Conservation (phyloP, 2,888 invertebrate species). For the Sympetrum striolatum region DNA sequence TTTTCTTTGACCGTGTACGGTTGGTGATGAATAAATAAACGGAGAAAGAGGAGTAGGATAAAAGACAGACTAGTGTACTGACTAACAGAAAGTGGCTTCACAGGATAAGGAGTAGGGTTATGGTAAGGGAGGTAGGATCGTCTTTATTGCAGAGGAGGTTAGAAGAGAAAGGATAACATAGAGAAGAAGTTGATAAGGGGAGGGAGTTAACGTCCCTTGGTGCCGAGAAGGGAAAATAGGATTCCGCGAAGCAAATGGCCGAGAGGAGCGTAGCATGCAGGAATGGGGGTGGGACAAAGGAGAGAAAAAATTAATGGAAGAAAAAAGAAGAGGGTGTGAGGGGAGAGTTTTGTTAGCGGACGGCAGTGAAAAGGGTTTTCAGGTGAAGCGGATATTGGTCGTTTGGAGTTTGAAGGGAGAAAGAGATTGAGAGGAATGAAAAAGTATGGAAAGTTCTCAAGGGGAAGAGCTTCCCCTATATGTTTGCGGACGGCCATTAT, state of each 20-base stretch:
- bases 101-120: too few relatives aligned
- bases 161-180: slow-evolving; percentile 45
- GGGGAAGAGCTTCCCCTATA: background rate
- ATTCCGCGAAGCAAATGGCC: slow-evolving; percentile 40
- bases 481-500: background rate
- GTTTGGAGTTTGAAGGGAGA: background rate
- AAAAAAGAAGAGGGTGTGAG: background rate
- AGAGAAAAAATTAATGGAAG: background rate
- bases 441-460: slow-evolving; percentile 3
- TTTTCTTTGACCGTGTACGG: background rate
- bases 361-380: background rate
- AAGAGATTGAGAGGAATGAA: background rate
- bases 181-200: background rate
- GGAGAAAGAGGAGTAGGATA: background rate
- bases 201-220: background rate
- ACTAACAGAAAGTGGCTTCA: background rate
- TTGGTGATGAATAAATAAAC: background rate
- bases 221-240: slow-evolving; percentile 18
- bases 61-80: background rate
- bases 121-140: background rate
- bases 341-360: background rate
- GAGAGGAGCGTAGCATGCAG: slow-evolving; percentile 44
- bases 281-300: slow-evolving; percentile 46
- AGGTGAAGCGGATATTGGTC: background rate
- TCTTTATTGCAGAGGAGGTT: slow-evolving; percentile 24